Base-by-base conservation (phyloP, 92 coral and sea anemone species). In the Ricordea florida region DNA sequence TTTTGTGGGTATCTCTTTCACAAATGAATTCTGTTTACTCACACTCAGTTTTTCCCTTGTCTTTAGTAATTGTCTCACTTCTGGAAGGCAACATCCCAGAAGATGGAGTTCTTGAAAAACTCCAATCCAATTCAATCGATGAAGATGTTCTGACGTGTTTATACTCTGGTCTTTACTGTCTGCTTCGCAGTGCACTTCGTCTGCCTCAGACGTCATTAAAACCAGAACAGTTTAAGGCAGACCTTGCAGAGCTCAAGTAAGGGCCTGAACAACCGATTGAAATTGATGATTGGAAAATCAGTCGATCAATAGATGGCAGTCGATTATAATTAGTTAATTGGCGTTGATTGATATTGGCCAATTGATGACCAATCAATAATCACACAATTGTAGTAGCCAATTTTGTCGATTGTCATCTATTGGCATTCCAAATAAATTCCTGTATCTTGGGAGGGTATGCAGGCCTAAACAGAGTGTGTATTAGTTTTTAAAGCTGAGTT, bases 211-310 rank as follows among this genome's bases (percentile, higher is more conserved):
- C 90, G 3, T 91, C 98, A 2, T 80, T 94, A 11, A 94, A 91
- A 60, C 76, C 72, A 34, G 98, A 94, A 41, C 80, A 85, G 60
- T 88, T 88, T 36, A 92, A 91, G 52, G 89, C 93, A 66, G 96
- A 94, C 67, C 82, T 94, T 45, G 31, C 33, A 5, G 93, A 87
- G 36, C 73, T 91, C 16, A 92, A 89, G 98, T 91, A 59, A 79
- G 90, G 32, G 45, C 0, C 14, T 16, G 13, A 31, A 43, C 23
- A n/a, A n/a, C n/a, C n/a, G n/a, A n/a, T n/a, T n/a, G n/a, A n/a
- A 17, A 21, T 13, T 48, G 25, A 2, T 0, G 57, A 48, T 15
- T n/a, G n/a, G n/a, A n/a, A n/a, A 21, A 21, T 21, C 18, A 15
- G 18, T 42, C 49, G 49, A 21, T 21, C 49, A 42, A 14, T 42